Conservation (phyloP, 2,888 invertebrate species). For the Caenorhabditis panamensis region DNA sequence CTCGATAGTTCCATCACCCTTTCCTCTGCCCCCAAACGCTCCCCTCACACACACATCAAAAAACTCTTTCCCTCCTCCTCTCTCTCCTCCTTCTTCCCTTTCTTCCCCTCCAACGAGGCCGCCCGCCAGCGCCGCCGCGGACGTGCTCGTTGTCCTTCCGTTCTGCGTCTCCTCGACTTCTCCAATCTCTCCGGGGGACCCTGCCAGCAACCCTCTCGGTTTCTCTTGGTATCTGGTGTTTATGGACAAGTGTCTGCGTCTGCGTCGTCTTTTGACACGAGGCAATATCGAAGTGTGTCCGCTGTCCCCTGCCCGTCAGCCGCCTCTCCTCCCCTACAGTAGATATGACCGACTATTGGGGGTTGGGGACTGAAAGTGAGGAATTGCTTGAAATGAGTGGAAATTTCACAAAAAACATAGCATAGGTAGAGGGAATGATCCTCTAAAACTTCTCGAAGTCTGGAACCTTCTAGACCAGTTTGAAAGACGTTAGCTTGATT, state of each 20-base stretch:
- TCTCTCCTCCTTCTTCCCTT: slow-evolving; percentile 6
- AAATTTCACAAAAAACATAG: not conserved
- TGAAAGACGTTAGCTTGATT: too few relatives aligned
- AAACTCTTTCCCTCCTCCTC: not conserved
- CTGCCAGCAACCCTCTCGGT: not conserved
- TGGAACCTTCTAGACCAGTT: too few relatives aligned
- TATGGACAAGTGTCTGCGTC: too few relatives aligned
- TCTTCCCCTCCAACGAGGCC: slow-evolving; percentile 6
- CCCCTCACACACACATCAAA: too few relatives aligned
- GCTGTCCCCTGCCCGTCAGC: not conserved
- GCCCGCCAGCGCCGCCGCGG: not conserved
- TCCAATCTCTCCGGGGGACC: slow-evolving; percentile 9
- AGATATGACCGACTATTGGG: not conserved
- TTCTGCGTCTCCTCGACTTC: slow-evolving; percentile 1
- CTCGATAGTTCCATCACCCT: too few relatives aligned
- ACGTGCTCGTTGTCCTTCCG: not conserved
- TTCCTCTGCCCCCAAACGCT: too few relatives aligned
- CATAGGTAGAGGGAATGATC: too few relatives aligned
- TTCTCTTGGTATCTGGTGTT: not conserved
- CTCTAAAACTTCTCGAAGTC: too few relatives aligned
- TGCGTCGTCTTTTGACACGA: too few relatives aligned
- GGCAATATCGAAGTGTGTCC: not conserved
- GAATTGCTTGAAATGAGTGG: not conserved
- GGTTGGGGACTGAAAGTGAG: not conserved
- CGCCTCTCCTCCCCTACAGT: not conserved